Conservation (phyloP, 2,888 invertebrate species). For the Coecobrya sp. region DNA sequence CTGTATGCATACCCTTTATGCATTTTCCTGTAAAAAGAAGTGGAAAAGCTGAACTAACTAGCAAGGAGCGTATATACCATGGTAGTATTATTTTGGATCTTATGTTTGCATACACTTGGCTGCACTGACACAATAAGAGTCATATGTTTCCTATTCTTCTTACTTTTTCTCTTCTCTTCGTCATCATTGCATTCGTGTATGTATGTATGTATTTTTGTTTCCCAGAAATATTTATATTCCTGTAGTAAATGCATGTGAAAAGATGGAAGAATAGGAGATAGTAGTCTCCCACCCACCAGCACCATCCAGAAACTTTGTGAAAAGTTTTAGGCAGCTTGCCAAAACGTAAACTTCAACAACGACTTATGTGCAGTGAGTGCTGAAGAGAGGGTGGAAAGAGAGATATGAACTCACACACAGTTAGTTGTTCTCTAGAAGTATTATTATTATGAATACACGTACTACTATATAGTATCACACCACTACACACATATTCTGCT, state of each 20-base stretch:
- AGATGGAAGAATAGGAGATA: conserved; percentile 54
- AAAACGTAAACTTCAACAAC: conserved; percentile 79
- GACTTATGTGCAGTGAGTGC: conserved; percentile 68
- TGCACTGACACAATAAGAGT: conserved; percentile 76
- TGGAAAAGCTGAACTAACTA: neutral
- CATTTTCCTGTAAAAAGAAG: neutral
- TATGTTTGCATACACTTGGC: conserved; percentile 66
- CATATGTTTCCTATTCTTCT: conserved; percentile 40
- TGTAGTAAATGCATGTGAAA: neutral
- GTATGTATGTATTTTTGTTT: too few species aligned
- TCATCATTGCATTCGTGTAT: neutral
- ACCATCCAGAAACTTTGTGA: conserved; percentile 61
- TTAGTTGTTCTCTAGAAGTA: conserved; percentile 19
- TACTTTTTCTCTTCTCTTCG: conserved; percentile 42
- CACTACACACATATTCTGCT: neutral
- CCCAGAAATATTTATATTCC: neutral
- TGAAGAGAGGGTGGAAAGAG: conserved; percentile 70
- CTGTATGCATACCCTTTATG: neutral
- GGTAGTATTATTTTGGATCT: neutral
- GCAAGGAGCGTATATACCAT: neutral
- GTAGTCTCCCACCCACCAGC: conserved; percentile 2
- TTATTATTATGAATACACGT: neutral
- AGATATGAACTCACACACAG: conserved; percentile 33
- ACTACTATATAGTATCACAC: neutral
- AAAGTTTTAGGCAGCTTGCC: conserved; percentile 83